Base-by-base conservation (phyloP, 2,888 invertebrate species). In the Cotesia congregata region DNA sequence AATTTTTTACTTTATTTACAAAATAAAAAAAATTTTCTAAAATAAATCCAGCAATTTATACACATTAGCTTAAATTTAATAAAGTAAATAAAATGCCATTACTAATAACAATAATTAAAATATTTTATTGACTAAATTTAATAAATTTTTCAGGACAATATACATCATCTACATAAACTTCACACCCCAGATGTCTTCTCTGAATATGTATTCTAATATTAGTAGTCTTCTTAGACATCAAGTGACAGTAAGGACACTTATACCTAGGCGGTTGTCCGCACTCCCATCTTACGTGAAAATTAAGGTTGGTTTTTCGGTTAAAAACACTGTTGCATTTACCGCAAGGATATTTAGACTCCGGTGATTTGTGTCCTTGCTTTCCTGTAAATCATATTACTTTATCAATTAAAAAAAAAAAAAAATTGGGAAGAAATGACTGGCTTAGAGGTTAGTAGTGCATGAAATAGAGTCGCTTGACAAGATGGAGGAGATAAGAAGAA, bases 251-350 rank as follows among this genome's bases (percentile, higher is more conserved):
- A 9, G 20, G 38, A 12, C 65, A 65, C 38, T 65, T 83, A 81
- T 84, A 87, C 6, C 85, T 80, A 15, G 85, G 85, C 40, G 81
- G 82, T 73, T 84, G 82, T 30, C 87, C 87, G 77, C 88, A 88
- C 74, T 83, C 83, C 72, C 83, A 82, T 76, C 80, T 82, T 75
- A 83, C 67, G 72, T 88, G 88, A 75, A 85, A 86, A 41, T 84
- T 84, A 9, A 88, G 81, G 80, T 86, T 87, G 20, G 85, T 84
- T 72, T 86, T 85, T 38, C 83, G 84, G 68, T 85, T 86, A 79
- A 87, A 88, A 6, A 82, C 82, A 40, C 88, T 86, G 39, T 84
- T 83, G 73, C 89, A 89, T 73, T 83, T 82, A n/a, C 12, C 12
- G 30, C 38, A 30, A 1, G 65, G 65, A 65, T 38, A 65, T 65